These are phyloP conservation scores for Sphyrna mokarran DNA, from an alignment of 2,113 vertebrate genomes.

Conservation along the genomic window DNA sequence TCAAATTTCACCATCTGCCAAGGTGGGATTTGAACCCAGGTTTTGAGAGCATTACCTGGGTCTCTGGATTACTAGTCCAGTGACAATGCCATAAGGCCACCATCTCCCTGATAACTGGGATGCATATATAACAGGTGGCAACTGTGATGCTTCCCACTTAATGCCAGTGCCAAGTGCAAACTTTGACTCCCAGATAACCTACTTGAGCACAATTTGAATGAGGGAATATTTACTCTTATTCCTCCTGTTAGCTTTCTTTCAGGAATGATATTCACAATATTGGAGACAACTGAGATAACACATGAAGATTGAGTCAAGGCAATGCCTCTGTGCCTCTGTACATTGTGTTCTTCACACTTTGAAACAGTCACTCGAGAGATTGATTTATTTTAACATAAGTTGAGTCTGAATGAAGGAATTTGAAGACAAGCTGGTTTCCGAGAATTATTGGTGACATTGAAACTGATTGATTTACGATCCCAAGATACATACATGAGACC, in stretches of 20 bases:
- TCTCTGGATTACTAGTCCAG: too few species aligned
- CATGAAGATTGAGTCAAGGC: not conserved
- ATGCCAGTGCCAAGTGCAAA: not conserved
- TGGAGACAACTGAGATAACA: not conserved
- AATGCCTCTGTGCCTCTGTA: not conserved
- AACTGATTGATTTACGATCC: not conserved
- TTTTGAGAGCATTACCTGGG: too few species aligned
- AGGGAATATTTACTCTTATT: not conserved
- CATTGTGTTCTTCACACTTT: not conserved
- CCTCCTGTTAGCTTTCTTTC: not conserved
- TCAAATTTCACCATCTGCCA: too few species aligned
- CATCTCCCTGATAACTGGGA: too few species aligned
- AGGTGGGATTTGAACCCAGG: too few species aligned
- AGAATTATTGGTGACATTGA: not conserved
- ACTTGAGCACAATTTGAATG: not conserved
- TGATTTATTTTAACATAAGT: not conserved
- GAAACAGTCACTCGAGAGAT: not conserved
- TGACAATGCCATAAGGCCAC: too few species aligned
- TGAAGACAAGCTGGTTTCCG: not conserved
- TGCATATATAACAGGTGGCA: not conserved
- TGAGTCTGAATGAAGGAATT: not conserved
- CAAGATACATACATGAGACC: not conserved
- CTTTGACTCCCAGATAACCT: not conserved
- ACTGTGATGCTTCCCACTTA: not conserved
- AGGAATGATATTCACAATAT: not conserved